Base-by-base conservation (phyloP, 1,140 invertebrate genomes). In the Wasmannia auropunctata region DNA sequence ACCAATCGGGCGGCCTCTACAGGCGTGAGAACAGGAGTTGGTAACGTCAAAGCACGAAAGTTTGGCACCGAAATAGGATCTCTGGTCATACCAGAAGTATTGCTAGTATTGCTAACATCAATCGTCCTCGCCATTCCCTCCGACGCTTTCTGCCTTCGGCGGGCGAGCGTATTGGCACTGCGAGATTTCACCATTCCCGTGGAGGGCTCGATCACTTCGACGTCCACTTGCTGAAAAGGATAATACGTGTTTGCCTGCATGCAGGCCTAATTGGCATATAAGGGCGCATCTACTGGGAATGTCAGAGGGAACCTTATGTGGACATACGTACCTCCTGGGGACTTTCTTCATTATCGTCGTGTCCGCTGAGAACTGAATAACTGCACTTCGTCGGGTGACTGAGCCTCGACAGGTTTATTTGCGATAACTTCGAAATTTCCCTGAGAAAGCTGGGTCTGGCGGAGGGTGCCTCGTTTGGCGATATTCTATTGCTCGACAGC, bases 61-160 rank as follows among this genome's bases (percentile, higher is more conserved):
- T 97, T 97, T 88, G 97, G 97, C 86, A 98, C 97, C 3, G 97
- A 98, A 60, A 97, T 96, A 1, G 97, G 97, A 90, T 97, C 97
- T 62, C 97, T 95, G 1, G 97, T 96, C 93, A 97, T 96, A 51
- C 96, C 94, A 74, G 62, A 92, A 87, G 74, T 90, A 87, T 84
- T 90, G 56, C 58, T 80, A 43, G 85, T 91, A 56, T 85, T 92
- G 72, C 81, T 87, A 72, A 58, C 62, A 19, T 75, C 90, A n/a
- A 34, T 0, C 8, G 58, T 70, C 77, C 84, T 88, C 0, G 70
- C 46, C 22, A 11, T 84, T 49, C 91, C 40, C 11, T 93, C 92
- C 5, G 91, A 86, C 6, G 86, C 72, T 70, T 94, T 95, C 75
- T 93, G 95, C 37, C 92, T 93, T 86, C 92, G 88, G 31, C 91